Evolutionary conservation across 2,797 vertebrate genomes (phyloP), one percentile per base, ranked within the genome.

Genomic region (Diglossa cyanea): DNA sequence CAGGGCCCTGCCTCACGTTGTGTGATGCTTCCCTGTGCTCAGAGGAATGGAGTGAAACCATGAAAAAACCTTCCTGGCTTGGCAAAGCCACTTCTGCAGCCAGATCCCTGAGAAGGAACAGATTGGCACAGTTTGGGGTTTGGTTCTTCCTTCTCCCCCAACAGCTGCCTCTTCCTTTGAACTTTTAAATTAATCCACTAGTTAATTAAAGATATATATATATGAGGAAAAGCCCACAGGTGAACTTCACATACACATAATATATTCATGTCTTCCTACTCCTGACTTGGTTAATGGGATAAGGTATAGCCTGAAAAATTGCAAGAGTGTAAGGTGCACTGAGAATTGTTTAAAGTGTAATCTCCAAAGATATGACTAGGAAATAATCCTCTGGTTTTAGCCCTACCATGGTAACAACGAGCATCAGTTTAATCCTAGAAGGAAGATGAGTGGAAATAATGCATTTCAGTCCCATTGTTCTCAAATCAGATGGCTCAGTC

Each of bases 381-480:
- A 88, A 95, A 75, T 93, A 95, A 93, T 86, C 68, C 35, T 24
- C 65, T 45, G 33, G 9, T 35, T 87, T 94, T 82, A 93, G 61
- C 50, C 86, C 87, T 80, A 60, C 85, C 65, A 35, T 25, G 25
- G 54, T 82, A 90, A 89, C 53, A 83, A 40, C 42, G 68, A 88
- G 45, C 72, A 89, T 33, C 47, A 39, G 19, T 67, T 95, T 94
- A 94, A 93, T 88, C 86, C 68, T 83, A 42, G 84, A 1, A 76
- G 57, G 80, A 91, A 89, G 84, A 77, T 50, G 35, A 92, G 39
- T 94, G 57, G 72, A 89, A 96, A 96, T 65, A 95, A 87, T 48
- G 50, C 18, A 17, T 79, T 91, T 95, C 81, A 91, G 42, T 30
- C n/a, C 45, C 89, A 10, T 11, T 73, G 55, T 68, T 93, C 85